Conservation (phyloP, 2,113 vertebrate genomes). For the Theropithecus gelada region DNA sequence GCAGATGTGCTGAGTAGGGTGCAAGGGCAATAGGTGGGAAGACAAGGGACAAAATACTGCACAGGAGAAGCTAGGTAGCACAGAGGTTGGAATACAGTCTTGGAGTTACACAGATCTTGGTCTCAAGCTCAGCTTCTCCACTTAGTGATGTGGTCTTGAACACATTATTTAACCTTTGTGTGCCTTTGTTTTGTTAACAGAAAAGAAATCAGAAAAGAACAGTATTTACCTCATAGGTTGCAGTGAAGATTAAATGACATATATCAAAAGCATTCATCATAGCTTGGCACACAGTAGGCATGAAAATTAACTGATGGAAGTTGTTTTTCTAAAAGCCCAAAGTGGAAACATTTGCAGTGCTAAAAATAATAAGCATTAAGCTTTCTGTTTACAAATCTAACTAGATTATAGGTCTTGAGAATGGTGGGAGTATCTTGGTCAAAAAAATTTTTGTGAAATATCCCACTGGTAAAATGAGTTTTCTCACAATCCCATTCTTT, state of each 20-base stretch:
- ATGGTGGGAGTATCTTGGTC: slow-evolving; percentile 77
- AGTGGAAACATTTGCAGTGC: neutral
- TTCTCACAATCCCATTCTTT: slow-evolving; percentile 82
- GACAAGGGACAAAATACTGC: neutral
- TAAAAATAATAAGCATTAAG: slow-evolving; percentile 17
- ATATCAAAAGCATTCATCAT: neutral
- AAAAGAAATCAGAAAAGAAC: neutral
- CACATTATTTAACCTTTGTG: neutral
- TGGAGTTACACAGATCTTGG: neutral
- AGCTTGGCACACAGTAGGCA: neutral
- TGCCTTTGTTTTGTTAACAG: neutral
- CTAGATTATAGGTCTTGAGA: slow-evolving; percentile 61
- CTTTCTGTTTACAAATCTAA: neutral
- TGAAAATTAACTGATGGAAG: neutral
- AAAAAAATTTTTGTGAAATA: slow-evolving; percentile 73
- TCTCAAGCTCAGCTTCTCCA: neutral
- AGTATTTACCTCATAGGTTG: neutral
- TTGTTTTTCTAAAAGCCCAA: neutral
- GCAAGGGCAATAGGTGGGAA: neutral
- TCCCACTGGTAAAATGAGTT: slow-evolving; percentile 71
- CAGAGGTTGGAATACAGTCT: neutral
- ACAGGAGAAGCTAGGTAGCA: neutral
- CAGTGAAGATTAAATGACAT: neutral
- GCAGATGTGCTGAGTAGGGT: neutral
- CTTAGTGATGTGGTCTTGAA: neutral